Evolutionary conservation across 2,888 invertebrate species (phyloP).

Genomic region (Therioaphis trifolii): DNA sequence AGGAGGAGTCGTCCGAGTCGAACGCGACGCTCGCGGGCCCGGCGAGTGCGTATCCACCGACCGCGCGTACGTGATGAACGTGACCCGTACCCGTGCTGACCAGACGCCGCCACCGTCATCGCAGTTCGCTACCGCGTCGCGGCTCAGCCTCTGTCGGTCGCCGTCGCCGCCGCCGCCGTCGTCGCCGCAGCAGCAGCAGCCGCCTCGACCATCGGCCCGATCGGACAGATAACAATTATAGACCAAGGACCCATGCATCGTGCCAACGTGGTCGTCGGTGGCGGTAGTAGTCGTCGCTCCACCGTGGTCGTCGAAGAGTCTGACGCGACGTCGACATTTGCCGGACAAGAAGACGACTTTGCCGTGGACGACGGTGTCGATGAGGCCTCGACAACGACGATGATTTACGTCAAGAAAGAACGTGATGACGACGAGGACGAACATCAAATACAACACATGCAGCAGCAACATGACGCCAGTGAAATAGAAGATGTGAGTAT

Average conservation of each 20-base stretch:
- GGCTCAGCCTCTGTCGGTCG: background rate
- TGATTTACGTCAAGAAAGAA: slow-evolving; percentile 44
- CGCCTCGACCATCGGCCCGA: background rate
- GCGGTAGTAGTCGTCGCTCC: background rate
- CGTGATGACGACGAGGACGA: slow-evolving; percentile 1
- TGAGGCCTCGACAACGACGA: slow-evolving; percentile 6
- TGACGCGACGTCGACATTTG: slow-evolving; percentile 14
- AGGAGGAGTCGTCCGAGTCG: too few relatives aligned
- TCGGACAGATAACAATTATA: background rate
- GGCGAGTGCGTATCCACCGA: background rate
- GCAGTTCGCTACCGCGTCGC: background rate
- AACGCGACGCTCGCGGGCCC: background rate
- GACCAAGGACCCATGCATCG: slow-evolving; percentile 23
- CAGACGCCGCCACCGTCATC: background rate
- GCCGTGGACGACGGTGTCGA: background rate
- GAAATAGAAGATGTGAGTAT: slow-evolving; percentile 46
- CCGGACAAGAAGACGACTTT: background rate
- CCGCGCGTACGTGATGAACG: background rate
- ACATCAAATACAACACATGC: background rate
- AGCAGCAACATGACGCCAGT: background rate
- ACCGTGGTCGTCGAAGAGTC: slow-evolving; percentile 14
- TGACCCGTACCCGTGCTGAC: background rate
- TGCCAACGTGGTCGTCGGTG: background rate
- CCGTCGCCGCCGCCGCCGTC: background rate
- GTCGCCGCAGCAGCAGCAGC: background rate